Conservation (phyloP, 2,797 vertebrate species). For the Phrynocephalus vlangalii region DNA sequence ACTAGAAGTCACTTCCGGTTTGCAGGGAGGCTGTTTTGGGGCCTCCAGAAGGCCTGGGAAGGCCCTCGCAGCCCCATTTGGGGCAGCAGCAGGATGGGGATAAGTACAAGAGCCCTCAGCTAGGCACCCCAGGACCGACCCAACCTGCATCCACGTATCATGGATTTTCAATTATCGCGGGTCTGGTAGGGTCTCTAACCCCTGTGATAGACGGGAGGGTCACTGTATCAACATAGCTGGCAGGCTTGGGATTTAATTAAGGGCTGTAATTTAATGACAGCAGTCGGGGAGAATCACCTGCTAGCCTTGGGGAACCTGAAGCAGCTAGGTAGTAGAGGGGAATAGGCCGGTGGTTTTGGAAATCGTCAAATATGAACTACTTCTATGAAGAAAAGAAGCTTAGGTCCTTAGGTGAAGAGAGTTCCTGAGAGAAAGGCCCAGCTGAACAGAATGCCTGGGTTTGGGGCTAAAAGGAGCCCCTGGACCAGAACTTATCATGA, state of each 20-base stretch:
- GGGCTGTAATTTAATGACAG: constrained; percentile 15
- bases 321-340: background rate
- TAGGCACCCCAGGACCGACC: too few relatives aligned
- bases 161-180: too few relatives aligned
- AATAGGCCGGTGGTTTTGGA: background rate
- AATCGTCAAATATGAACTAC: background rate
- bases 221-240: background rate
- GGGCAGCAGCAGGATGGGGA: too few relatives aligned
- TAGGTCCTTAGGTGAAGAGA: background rate
- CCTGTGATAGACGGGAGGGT: too few relatives aligned
- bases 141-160: too few relatives aligned
- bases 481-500: background rate
- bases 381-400: background rate
- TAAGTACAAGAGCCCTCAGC: too few relatives aligned
- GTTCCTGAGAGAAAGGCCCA: background rate
- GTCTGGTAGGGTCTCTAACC: too few relatives aligned
- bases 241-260: constrained; percentile 12
- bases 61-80: too few relatives aligned
- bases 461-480: background rate
- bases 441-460: background rate
- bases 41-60: too few relatives aligned
- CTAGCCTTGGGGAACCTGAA: background rate
- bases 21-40: too few relatives aligned
- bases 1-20: too few relatives aligned
- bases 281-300: constrained; percentile 2